phyloP scores from a whole-genome alignment of 2,797 vertebrate species.

The Spinibarbus caldwelli region DNA sequence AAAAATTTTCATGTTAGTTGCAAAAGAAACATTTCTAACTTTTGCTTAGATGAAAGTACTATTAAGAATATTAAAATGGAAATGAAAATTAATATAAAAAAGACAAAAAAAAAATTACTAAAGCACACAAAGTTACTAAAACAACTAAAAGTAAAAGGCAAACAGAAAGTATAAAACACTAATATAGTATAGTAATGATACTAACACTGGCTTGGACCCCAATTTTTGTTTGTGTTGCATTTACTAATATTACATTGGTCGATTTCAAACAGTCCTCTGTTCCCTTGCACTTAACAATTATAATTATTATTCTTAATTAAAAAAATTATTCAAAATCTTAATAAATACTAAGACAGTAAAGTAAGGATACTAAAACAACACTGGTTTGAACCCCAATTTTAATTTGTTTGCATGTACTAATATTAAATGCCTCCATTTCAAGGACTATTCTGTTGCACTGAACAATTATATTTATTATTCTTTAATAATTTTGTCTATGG shows the following conservation, averaged over 20 bases:
- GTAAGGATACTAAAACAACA: no score
- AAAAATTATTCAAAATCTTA: neutral
- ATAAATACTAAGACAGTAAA: neutral
- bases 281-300: neutral
- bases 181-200: neutral
- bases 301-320: neutral
- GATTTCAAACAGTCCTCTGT: neutral
- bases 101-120: neutral
- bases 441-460: neutral
- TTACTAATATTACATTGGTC: neutral
- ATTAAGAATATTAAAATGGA: neutral
- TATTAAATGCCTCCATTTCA: neutral
- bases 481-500: neutral
- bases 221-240: neutral
- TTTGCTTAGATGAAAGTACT: neutral
- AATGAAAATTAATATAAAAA: neutral
- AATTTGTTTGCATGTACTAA: neutral
- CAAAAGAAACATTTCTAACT: neutral
- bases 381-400: no score
- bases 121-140: neutral
- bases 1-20: neutral
- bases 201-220: neutral
- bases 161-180: neutral
- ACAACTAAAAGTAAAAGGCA: neutral
- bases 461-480: neutral